Evolutionary conservation across 2,888 invertebrate species (phyloP), one percentile per base, ranked within the genome.

Genomic region (Tenthredo amoena): DNA sequence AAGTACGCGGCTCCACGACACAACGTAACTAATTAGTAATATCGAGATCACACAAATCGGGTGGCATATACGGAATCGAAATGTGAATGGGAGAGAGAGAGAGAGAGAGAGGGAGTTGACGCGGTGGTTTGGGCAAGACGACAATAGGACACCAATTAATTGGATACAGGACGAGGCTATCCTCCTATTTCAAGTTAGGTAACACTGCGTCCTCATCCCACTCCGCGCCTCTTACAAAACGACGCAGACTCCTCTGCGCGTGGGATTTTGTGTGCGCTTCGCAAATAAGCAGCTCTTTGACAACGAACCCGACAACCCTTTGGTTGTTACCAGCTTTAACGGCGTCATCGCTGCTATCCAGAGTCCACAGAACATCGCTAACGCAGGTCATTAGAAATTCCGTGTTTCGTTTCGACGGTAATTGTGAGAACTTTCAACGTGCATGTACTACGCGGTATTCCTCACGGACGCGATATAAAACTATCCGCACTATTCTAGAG

Each of bases 1-100:
- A 89, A 89, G 88, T 77, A n/a, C n/a, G 84, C 86, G 34, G 79
- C 86, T 86, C 87, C 88, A 88, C 76, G 89, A 90, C 86, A 90
- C 86, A 87, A 88, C 87, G 87, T 85, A 87, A 87, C 88, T 89
- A 90, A 90, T 89, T 88, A 89, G 90, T 89, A 89, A 90, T 90
- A 90, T 90, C 88, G 87, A 87, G 87, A 88, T 88, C 85, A 86
- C 88, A 84, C 86, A 85, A 76, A 62, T 76, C 85, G 65, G 43
- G 55, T 12, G 40, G 58, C 81, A 40, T 18, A 81, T 18, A 81
- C 62, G 4, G 62, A 62, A 62, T 81, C 62, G 37, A 62, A 62
- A 81, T 65, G 81, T 40, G 81, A 62, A 58, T 81, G 62, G 34
- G 40, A 62, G 62, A 62, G 40, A 79, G 15, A 21, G 58, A 21